Evolutionary conservation across 1,140 invertebrate species (phyloP), one percentile per base, ranked within the genome.

Genomic region (Centruroides sculpturatus): DNA sequence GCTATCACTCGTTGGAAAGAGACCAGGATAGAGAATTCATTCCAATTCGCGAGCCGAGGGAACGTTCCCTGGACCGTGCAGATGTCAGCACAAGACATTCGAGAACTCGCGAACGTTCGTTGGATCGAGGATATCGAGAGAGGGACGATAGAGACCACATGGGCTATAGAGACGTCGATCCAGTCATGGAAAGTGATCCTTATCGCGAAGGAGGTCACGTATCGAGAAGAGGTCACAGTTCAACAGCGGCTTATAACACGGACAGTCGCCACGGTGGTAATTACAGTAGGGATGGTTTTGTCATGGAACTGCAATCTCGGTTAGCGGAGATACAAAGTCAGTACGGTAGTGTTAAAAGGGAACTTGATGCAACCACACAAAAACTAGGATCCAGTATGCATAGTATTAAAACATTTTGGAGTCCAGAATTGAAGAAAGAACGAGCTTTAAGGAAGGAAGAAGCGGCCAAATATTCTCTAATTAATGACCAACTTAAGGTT

Each of bases 401-500:
- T 76, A 94, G 90, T 75, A 98, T 99, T 72, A 99, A 99, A 77
- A 98, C 94, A 10, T 98, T 99, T 77, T 99, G 96, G 96, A 96
- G 92, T 74, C 96, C 96, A 0, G 96, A 99, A 74, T 79, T 99
- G 69, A 99, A 99, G 76, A 98, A 97, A 78, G 95, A 98, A 76
- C 77, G 95, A 61, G 90, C 93, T 11, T 72, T 98, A 55, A 78
- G 95, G 57, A 98, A 98, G 75, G 96, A 99, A 75, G 96, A 99
- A 77, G 92, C 89, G 70, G 90, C 92, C 69, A 96, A 97, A 75
- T 96, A 94, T 80, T 88, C 86, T 72, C 82, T 96, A 68, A 90
- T 98, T 74, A 95, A 93, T 72, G 93, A 98, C 78, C 92, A 98
- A 76, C 82, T 98, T 53, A 96, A 95, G 75, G 79, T 96, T 71